Evolutionary conservation across 1,140 invertebrate genomes (phyloP).

Genomic region (Drosophila guanche): DNA sequence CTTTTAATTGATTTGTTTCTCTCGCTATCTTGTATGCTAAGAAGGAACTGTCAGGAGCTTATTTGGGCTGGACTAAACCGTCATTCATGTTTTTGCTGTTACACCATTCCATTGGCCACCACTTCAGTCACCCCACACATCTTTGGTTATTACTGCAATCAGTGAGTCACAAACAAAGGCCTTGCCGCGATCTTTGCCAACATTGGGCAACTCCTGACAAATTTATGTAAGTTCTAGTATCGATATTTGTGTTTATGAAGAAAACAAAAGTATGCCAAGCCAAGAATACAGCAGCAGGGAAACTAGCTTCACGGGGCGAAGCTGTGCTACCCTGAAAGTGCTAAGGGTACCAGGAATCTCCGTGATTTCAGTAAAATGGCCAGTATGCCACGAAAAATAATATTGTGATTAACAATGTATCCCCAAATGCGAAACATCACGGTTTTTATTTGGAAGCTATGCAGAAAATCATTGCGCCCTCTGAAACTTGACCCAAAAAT

Average conservation of each 20-base stretch:
- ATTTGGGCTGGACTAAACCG: conserved; percentile 6
- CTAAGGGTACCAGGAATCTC: too few relatives aligned
- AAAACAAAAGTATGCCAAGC: conserved; percentile 31
- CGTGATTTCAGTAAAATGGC: too few relatives aligned
- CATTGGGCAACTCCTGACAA: conserved; percentile 57
- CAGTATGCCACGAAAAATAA: too few relatives aligned
- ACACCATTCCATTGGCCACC: conserved; percentile 22
- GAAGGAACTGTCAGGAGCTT: conserved; percentile 20
- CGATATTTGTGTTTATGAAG: conserved; percentile 53
- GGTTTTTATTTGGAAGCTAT: too few relatives aligned
- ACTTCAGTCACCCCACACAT: neutral
- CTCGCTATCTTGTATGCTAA: conserved; percentile 59
- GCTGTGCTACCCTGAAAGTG: too few relatives aligned
- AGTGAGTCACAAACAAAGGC: conserved; percentile 47
- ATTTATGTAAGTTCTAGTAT: conserved; percentile 67
- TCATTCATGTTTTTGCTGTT: conserved; percentile 57
- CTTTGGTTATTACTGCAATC: conserved; percentile 43
- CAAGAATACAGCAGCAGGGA: conserved; percentile 15
- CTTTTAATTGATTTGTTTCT: conserved; percentile 74
- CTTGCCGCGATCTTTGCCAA: conserved; percentile 27
- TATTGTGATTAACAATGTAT: too few relatives aligned
- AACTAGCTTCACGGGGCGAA: neutral
- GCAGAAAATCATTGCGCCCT: too few relatives aligned
- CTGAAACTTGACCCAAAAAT: too few relatives aligned
- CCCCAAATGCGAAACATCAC: too few relatives aligned